These are phyloP conservation scores for Typhlichthys eigenmanni DNA, from an alignment of 2,797 vertebrate species.

Conservation along the genomic window DNA sequence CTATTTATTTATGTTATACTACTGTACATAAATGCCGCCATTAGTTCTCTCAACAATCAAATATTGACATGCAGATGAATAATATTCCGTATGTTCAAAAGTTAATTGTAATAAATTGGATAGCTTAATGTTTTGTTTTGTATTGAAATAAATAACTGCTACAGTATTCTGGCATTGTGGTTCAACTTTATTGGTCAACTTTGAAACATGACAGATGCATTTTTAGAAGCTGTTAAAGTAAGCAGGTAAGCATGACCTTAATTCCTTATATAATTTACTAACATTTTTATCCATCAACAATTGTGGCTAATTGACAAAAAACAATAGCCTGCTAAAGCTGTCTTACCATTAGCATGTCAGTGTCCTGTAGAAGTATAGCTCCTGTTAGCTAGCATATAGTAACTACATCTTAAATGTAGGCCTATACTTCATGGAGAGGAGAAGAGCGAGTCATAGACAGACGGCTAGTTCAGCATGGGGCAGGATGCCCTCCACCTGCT, in stretches of 20 bases:
- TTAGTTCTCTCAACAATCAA: conserved; percentile 37
- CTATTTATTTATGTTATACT: conserved; percentile 47
- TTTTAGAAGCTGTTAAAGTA: neutral
- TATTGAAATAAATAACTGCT: conserved; percentile 74
- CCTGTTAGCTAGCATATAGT: conserved; percentile 16
- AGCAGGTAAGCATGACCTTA: too few relatives aligned
- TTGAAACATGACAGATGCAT: neutral
- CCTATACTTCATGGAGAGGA: conserved; percentile 45
- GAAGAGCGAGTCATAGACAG: conserved; percentile 58
- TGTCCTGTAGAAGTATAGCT: conserved; percentile 19
- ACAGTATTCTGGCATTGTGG: conserved; percentile 32
- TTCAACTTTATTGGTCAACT: conserved; percentile 3
- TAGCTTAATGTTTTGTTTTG: conserved; percentile 64
- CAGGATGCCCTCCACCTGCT: conserved; percentile 59
- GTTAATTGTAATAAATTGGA: conserved; percentile 54
- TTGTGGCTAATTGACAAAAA: neutral
- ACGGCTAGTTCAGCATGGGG: conserved; percentile 64
- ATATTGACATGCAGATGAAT: conserved; percentile 27
- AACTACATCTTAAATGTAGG: conserved; percentile 18
- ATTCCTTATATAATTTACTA: neutral
- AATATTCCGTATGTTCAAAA: conserved; percentile 18
- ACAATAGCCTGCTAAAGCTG: conserved; percentile 9
- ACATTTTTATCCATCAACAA: neutral
- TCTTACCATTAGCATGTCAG: neutral
- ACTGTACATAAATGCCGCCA: conserved; percentile 57